These are phyloP conservation scores for Thysanoteuthis rhombus DNA, from an alignment of 2,888 invertebrate genomes.

Conservation along the genomic window DNA sequence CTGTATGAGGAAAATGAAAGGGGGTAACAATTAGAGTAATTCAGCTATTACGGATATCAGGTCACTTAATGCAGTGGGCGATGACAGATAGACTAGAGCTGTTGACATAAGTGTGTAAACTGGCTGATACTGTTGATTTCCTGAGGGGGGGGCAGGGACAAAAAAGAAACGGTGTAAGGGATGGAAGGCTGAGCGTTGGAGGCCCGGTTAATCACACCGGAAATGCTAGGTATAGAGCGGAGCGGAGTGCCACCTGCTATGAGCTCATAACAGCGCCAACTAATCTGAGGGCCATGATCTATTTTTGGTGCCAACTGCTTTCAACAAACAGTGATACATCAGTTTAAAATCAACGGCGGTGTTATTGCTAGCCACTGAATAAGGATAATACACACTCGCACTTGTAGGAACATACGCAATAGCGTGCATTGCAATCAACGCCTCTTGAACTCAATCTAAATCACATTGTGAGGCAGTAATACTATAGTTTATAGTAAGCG, in stretches of 20 bases:
- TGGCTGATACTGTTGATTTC: neutral
- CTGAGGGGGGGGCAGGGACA: neutral
- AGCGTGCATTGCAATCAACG: neutral
- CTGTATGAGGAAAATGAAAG: neutral
- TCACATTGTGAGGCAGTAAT: neutral
- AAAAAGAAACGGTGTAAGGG: neutral
- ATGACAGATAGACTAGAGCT: neutral
- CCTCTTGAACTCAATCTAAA: neutral
- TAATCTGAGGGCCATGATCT: neutral
- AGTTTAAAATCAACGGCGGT: neutral
- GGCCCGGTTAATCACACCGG: neutral
- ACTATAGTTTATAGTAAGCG: too few relatives aligned
- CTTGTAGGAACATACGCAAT: too few relatives aligned
- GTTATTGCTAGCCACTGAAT: neutral
- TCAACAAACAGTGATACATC: neutral
- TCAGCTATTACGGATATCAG: neutral
- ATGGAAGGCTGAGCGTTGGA: neutral
- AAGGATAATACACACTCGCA: neutral
- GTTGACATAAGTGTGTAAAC: neutral
- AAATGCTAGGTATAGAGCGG: neutral
- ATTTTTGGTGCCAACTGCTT: neutral
- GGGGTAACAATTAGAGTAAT: neutral
- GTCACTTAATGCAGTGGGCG: neutral
- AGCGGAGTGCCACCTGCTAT: neutral
- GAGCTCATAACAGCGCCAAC: neutral